phyloP scores from a whole-genome alignment of 2,797 vertebrate genomes.

The Typhlichthys subterraneus region DNA sequence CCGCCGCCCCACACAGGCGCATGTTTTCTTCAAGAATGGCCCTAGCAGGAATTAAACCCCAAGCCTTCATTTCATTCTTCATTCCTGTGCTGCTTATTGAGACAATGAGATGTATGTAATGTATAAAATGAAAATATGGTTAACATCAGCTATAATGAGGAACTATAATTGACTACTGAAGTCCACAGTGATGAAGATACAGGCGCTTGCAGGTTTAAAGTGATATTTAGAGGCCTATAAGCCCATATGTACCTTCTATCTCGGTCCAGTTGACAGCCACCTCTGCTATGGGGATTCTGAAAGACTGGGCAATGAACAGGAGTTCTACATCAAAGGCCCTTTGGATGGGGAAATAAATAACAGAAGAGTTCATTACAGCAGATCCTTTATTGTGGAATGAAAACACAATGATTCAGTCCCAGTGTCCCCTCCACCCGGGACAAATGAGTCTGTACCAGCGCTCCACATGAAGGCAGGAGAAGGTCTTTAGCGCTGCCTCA shows the following conservation, averaged over 20 bases:
- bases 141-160: no score
- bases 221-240: constrained; percentile 6
- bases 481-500: constrained; percentile 88
- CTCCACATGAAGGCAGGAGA: constrained; percentile 90
- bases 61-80: no score
- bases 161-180: no score
- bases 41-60: no score
- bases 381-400: not conserved
- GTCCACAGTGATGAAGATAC: no score
- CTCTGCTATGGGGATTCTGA: constrained; percentile 92
- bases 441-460: constrained; percentile 82
- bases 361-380: not conserved
- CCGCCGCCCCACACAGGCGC: no score
- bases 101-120: no score
- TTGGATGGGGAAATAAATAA: constrained; percentile 18
- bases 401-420: not conserved
- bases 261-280: constrained; percentile 98
- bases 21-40: no score
- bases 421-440: no score
- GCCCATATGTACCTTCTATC: constrained; percentile 87
- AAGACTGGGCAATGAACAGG: constrained; percentile 91
- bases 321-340: constrained; percentile 99
- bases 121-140: no score
- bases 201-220: no score
- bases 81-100: no score